Base-by-base conservation (phyloP, 2,888 invertebrate genomes). In the Acleris sparsana region DNA sequence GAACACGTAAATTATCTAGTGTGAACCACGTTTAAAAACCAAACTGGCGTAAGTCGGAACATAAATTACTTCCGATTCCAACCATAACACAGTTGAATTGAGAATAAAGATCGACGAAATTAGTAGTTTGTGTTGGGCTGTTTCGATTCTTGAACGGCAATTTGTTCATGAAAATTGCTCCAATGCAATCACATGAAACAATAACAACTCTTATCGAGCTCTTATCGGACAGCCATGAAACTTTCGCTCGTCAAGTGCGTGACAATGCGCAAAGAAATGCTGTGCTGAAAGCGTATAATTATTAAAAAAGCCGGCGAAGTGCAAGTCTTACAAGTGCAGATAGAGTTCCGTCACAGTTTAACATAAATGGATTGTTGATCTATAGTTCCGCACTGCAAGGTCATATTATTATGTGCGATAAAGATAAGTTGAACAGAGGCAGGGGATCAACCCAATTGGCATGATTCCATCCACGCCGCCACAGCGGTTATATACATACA, bases 161-260 rank as follows among this genome's bases (percentile, higher is more conserved):
- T 57, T 69, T 49, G 53, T 49, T 57, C 16, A 16, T 60, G 57
- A 33, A 55, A 69, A 69, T 61, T 55, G 46, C 67, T 61, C 11
- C 60, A 63, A 48, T 53, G 53, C 64, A 63, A 46, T 65, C 69
- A 63, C 62, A 39, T 67, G 70, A 57, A 75, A 75, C 71, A 75
- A 75, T 70, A 75, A 74, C 71, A 74, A 48, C 51, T 61, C 69
- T 69, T 72, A 75, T 75, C 73, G 53, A 18, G 39, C 16, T 29
- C 53, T 61, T 60, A 44, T 57, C 62, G 62, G 63, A 52, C 52
- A 53, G 39, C 43, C 20, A 16, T 55, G 43, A 55, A 55, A 55
- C 55, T 55, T 39, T 53, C 53, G 53, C 53, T 16, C 16, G 17
- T 46, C 49, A 17, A 53, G 33, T 55, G 55, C 43, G 43, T 55